These are phyloP conservation scores for Halisarca cf. caerulea DNA, from an alignment of 37 sponge, comb jelly and placozoan genomes.

Conservation along the genomic window DNA sequence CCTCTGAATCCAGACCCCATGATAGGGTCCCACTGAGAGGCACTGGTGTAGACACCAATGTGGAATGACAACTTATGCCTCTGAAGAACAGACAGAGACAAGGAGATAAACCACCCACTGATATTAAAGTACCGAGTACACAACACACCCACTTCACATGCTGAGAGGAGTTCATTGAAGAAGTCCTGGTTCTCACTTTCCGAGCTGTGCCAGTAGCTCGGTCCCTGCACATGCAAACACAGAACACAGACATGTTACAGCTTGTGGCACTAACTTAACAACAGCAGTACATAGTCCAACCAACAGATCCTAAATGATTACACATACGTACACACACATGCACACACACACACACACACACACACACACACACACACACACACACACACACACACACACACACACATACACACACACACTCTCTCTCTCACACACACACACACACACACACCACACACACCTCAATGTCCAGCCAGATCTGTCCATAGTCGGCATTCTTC, in stretches of 20 bases:
- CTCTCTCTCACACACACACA: constrained; percentile 10
- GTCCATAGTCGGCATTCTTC: constrained; percentile 52
- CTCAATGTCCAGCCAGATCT: constrained; percentile 83
- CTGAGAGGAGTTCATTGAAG: constrained; percentile 65
- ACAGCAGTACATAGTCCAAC: not conserved
- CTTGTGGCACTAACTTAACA: not conserved
- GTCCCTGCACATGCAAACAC: constrained; percentile 30
- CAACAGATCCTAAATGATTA: too few relatives aligned
- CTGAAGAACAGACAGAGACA: constrained; percentile 39
- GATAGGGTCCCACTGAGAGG: constrained; percentile 78
- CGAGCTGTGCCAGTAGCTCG: constrained; percentile 56
- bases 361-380: too few relatives aligned
- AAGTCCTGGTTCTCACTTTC: constrained; percentile 65
- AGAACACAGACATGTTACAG: constrained; percentile 14
- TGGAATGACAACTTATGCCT: constrained; percentile 28
- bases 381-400: not conserved
- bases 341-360: too few relatives aligned
- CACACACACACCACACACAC: constrained; percentile 29
- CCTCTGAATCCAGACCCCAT: constrained; percentile 76
- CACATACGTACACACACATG: too few relatives aligned
- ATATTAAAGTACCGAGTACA: not conserved
- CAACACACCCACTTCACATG: constrained; percentile 59
- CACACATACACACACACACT: not conserved
- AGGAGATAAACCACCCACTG: not conserved
- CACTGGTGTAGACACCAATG: constrained; percentile 84